Percentiles rank a stretch among this genome's conserved stretches.
Evolutionary conservation across 37 sponge, comb jelly and placozoan species (phyloP).

Genomic region (Cladorhizidae sp.): DNA sequence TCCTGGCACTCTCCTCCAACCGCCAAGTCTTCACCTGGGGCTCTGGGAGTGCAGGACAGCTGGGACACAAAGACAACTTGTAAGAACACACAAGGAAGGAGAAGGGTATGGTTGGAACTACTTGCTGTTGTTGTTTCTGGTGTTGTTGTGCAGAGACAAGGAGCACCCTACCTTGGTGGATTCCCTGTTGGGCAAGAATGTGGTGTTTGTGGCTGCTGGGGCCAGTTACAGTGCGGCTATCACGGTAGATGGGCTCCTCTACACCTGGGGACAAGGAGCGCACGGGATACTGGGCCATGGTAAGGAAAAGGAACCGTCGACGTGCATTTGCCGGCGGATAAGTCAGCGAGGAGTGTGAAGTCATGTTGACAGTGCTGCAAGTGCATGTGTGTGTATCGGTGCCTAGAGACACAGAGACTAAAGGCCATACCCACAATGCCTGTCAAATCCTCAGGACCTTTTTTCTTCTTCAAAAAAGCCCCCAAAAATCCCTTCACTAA

Average conservation of each 20-base stretch:
- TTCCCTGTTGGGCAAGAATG: slow-evolving; percentile 49
- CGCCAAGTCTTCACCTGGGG: slow-evolving; percentile 94
- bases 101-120: background rate
- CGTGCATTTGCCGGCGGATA: background rate
- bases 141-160: slow-evolving; percentile 33
- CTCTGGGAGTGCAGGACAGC: slow-evolving; percentile 80
- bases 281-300: slow-evolving; percentile 92
- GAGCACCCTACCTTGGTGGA: slow-evolving; percentile 42
- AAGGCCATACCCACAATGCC: no score
- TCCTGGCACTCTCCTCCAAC: slow-evolving; percentile 78
- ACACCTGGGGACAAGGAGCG: slow-evolving; percentile 94
- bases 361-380: background rate
- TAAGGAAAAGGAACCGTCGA: background rate
- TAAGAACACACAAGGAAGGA: slow-evolving; percentile 6
- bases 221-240: slow-evolving; percentile 86
- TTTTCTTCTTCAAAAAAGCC: no score
- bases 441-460: no score
- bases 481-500: no score
- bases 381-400: background rate
- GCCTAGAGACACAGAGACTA: no score
- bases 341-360: background rate
- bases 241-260: slow-evolving; percentile 79
- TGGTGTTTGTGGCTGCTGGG: slow-evolving; percentile 79
- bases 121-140: background rate
- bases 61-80: slow-evolving; percentile 85